Evolutionary conservation across 2,113 vertebrate species (phyloP), one percentile per base, ranked within the genome.

Genomic region (Dermatemys mawii): DNA sequence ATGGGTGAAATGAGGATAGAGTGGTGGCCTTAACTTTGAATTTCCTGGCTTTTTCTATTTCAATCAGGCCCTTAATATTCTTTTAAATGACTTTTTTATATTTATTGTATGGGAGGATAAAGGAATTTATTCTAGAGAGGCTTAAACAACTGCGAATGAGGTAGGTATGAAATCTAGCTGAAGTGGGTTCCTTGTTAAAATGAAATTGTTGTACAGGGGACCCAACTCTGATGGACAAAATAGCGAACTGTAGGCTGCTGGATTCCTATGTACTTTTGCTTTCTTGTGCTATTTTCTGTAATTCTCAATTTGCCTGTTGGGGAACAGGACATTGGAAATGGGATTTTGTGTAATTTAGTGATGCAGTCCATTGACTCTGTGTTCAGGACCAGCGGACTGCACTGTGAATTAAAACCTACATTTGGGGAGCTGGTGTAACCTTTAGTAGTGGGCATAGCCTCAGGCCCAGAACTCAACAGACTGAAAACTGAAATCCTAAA

Each of bases 291-390:
- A 67, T 94, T 93, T 83, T 78, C 80, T 94, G 17, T 90, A 54
- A 70, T 93, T 46, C 89, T 91, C 86, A 90, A 0, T 95, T 96
- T 93, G 63, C 21, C 60, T 94, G 60, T 83, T 95, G 55, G 73
- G 50, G 86, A 97, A 83, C 26, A 89, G 85, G 53, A 78, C 22
- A 55, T 54, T 41, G 24, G 5, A 38, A 93, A 78, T 54, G 14
- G 38, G 53, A 88, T 83, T 92, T 80, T 94, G 24, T 96, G 97
- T 96, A 93, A 94, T 57, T 93, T 84, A 93, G 53, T 48, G 38
- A 87, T 90, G 48, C 10, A 89, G 27, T 93, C 87, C 90, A 29
- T n/a, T 86, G 89, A 73, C 32, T 53, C 22, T 83, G 16, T 49
- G 81, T n/a, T 92, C 86, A 91, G 21, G 32, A 54, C 27, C 17